A percentile compares a stretch with the other conserved stretches of the same genome.
Conservation (phyloP, 2,113 vertebrate genomes). For the Zosterops lateralis region DNA sequence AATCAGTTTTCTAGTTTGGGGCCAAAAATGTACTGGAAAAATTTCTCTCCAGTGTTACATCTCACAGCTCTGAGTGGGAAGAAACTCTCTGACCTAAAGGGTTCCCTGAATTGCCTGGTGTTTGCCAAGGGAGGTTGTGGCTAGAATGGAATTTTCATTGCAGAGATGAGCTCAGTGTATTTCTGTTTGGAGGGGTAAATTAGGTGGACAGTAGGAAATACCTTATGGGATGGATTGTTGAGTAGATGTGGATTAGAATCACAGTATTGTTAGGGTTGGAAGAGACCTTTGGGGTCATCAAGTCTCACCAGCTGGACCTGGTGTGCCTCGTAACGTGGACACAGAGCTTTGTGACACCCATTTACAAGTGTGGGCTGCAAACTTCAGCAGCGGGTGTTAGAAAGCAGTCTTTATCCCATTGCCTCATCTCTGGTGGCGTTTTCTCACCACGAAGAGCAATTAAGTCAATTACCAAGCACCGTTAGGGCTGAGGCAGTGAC, state of each 20-base stretch:
- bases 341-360: neutral
- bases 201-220: neutral
- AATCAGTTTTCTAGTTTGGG: neutral
- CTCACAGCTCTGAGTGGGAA: neutral
- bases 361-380: neutral
- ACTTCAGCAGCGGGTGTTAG: neutral
- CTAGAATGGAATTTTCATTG: neutral
- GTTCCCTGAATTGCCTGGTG: fast-evolving
- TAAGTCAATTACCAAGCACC: neutral
- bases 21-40: neutral
- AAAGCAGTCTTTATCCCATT: neutral
- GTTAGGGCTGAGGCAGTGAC: neutral
- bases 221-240: neutral
- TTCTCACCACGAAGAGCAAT: neutral
- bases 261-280: neutral
- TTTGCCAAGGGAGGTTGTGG: neutral
- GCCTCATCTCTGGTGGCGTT: neutral
- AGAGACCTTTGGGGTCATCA: neutral
- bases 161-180: neutral
- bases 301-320: neutral
- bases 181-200: neutral
- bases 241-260: neutral
- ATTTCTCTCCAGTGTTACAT: neutral
- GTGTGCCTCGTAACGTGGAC: fast-evolving
- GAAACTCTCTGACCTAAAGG: neutral